Base-by-base conservation (phyloP, 2,797 vertebrate species). In the Poecile montanus region DNA sequence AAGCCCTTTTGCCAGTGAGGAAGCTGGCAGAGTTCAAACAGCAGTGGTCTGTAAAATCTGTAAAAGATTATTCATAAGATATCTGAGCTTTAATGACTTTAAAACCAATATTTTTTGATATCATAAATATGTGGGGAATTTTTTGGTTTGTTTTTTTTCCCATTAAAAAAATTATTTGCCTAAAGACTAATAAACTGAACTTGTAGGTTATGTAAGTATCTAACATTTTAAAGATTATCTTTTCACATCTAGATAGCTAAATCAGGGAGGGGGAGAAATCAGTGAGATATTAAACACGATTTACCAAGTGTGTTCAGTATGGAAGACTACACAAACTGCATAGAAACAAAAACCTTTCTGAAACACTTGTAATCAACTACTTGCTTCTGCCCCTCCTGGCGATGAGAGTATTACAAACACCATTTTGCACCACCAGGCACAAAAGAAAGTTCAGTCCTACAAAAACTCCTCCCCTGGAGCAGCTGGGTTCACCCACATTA, bases 241-340 rank as follows among this genome's bases (percentile, higher is more conserved):
- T 91, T 94, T 95, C 71, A 61, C 66, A 95, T 44, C 60, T 81
- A 89, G 51, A 47, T 73, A 76, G 40, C 65, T 89, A 89, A 96
- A 88, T 21, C 34, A 71, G 68, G 21, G 7, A 81, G 47, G 9
- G 3, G 7, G 5, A 29, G 21, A 77, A 77, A 92, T 32, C 38
- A 84, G 57, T 91, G 60, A 97, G 95, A 91, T 53, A 82, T 62
- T 82, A 73, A 93, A 93, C 54, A 38, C 20, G 16, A 56, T 65
- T 88, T 92, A 51, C 62, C n/a, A 56, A 47, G 40, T 32, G 47
- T 18, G 21, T 47, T 91, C 58, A 40, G 78, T 57, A 63, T 44
- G 45, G 34, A 30, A 85, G 66, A 54, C 17, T 91, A 78, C 44
- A 77, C 20, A 53, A 83, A 65, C 18, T n/a, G 29, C 22, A 79